Evolutionary conservation across 2,888 invertebrate genomes (phyloP), one percentile per base, ranked within the genome.

Genomic region (Amaurobius ferox): DNA sequence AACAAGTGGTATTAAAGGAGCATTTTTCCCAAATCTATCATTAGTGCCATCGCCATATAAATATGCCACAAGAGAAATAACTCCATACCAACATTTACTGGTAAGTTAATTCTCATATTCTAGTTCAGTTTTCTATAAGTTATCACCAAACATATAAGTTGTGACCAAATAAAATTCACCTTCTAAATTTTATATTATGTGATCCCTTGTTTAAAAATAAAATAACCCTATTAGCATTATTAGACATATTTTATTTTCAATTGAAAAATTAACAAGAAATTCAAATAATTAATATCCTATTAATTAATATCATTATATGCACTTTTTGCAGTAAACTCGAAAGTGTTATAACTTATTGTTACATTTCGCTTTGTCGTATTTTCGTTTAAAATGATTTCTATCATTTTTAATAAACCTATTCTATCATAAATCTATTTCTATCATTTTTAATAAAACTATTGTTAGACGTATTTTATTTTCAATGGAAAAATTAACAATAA

Each of bases 51-150:
- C 83, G 28, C 71, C 32, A 16, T 77, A 72, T 29, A 64, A 77
- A 29, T 85, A 77, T 40, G 83, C 83, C 9, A 77, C 77, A n/a
- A 66, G 32, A 30, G 83, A 85, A 7, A 66, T 85, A 13, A 71
- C 64, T 0, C 77, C 83, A 3, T 77, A 72, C 61, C 77, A 85
- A 40, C 83, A 85, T 76, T 55, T 85, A 72, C 48, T 85, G 77
- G 83, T 85, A 77, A 72, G 35, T 29, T 48, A 13, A 28, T 7
- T 9, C 9, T 0, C 0, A 13, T 30, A 3, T 30, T 28, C 28
- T 64, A 29, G 11, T 16, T 19, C 29, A 64, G 7, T 23, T 30
- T 11, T 64, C 9, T 44, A 16, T 16, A 11, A 44, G 9, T 44
- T 44, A 2, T 44, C 2, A 13, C 6, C 16, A n/a, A n/a, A n/a